These are phyloP conservation scores for Scophthalmus maximus DNA, from an alignment of 2,113 vertebrate genomes.

Conservation along the genomic window DNA sequence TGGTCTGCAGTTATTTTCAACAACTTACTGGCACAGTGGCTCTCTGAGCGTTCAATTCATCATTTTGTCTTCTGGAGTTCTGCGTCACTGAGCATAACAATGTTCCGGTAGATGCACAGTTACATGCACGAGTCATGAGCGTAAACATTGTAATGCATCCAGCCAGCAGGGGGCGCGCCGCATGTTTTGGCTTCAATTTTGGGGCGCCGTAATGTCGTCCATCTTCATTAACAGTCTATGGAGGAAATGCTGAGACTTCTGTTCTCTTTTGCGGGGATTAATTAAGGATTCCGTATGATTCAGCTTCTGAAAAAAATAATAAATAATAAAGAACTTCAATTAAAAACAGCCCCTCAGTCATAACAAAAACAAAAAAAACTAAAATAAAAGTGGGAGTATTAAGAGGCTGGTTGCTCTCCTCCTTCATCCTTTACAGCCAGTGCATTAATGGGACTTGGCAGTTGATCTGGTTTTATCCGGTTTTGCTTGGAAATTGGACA, in stretches of 20 bases:
- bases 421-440: conserved; percentile 1
- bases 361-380: not conserved
- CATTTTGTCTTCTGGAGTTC: not conserved
- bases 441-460: conserved; percentile 19
- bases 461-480: conserved; percentile 1
- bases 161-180: too few species aligned
- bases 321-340: too few species aligned
- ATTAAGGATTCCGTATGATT: not conserved
- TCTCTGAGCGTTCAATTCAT: not conserved
- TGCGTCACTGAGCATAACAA: not conserved
- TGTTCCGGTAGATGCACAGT: not conserved
- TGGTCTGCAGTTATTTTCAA: not conserved
- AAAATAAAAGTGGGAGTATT: not conserved
- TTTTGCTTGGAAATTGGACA: conserved; percentile 16
- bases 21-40: not conserved
- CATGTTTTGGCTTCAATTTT: too few species aligned
- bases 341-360: not conserved
- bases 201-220: too few species aligned
- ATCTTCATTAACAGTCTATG: too few species aligned
- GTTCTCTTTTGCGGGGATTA: not conserved
- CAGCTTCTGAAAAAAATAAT: too few species aligned
- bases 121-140: too few species aligned
- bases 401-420: not conserved
- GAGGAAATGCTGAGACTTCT: too few species aligned
- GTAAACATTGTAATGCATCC: too few species aligned